These are phyloP conservation scores for Nipponia nippon DNA, from an alignment of 2,113 vertebrate genomes.

Conservation along the genomic window DNA sequence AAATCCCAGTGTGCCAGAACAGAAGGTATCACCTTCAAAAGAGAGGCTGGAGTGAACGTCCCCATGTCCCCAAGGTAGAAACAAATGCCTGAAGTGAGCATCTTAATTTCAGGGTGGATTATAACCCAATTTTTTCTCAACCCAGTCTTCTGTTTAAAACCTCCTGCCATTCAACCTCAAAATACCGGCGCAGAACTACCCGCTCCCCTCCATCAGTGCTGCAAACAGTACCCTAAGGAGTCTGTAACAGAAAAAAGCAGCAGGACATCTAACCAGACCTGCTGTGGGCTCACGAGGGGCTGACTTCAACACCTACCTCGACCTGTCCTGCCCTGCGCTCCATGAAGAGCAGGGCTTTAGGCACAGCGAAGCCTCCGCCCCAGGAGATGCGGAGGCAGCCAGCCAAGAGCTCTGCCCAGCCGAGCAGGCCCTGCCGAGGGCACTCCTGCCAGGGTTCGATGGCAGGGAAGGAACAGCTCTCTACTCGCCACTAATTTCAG, in stretches of 20 bases:
- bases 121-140: not conserved
- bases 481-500: not conserved
- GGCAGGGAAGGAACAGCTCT: not conserved
- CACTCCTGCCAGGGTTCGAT: not conserved
- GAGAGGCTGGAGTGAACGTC: not conserved
- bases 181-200: not conserved
- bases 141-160: not conserved
- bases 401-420: not conserved
- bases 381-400: accelerated
- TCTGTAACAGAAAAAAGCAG: not conserved
- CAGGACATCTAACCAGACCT: not conserved
- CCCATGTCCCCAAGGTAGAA: not conserved
- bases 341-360: accelerated
- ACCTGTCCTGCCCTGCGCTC: not conserved
- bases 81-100: not conserved
- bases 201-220: accelerated
- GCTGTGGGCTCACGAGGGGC: not conserved
- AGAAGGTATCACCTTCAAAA: not conserved
- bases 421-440: not conserved
- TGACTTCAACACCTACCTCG: not conserved
- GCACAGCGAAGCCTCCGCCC: not conserved
- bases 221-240: not conserved
- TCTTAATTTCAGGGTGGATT: not conserved
- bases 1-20: not conserved
- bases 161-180: not conserved